phyloP scores from a whole-genome alignment of 2,113 vertebrate genomes.

The Vombatus ursinus region DNA sequence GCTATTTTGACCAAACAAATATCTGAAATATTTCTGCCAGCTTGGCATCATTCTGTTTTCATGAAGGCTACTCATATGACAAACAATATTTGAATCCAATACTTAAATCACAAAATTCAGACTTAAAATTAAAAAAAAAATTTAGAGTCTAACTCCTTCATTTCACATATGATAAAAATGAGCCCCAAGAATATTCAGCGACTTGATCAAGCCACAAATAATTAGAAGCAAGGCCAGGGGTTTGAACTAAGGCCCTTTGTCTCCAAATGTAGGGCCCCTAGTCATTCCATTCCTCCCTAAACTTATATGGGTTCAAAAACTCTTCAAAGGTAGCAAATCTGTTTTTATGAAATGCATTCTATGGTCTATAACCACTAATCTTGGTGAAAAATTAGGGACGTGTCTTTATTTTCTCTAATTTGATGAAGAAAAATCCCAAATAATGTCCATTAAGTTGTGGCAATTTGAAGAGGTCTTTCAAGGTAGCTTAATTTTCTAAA shows the following conservation, averaged over 20 bases:
- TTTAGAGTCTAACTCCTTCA: background rate
- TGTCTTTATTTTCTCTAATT: background rate
- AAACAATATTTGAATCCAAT: background rate
- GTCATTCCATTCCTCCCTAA: background rate
- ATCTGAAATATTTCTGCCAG: background rate
- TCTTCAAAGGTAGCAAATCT: constrained; percentile 7
- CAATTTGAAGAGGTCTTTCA: background rate
- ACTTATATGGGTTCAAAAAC: background rate
- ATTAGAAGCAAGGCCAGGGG: background rate
- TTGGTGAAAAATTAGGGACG: background rate
- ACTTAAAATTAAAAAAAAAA: background rate
- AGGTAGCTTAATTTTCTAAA: constrained; percentile 21
- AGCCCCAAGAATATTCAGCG: background rate
- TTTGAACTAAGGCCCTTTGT: background rate
- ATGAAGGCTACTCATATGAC: background rate
- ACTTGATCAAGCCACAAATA: background rate
- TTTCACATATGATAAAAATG: background rate
- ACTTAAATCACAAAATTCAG: constrained; percentile 5
- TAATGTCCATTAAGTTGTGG: constrained; percentile 4
- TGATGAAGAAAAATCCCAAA: background rate
- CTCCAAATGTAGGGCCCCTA: background rate
- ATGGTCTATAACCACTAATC: background rate
- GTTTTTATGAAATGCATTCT: constrained; percentile 3
- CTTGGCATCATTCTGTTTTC: constrained; percentile 8
- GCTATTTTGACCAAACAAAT: constrained; percentile 37